phyloP scores from a whole-genome alignment of 2,113 vertebrate species.

The Muntiacus reevesi region DNA sequence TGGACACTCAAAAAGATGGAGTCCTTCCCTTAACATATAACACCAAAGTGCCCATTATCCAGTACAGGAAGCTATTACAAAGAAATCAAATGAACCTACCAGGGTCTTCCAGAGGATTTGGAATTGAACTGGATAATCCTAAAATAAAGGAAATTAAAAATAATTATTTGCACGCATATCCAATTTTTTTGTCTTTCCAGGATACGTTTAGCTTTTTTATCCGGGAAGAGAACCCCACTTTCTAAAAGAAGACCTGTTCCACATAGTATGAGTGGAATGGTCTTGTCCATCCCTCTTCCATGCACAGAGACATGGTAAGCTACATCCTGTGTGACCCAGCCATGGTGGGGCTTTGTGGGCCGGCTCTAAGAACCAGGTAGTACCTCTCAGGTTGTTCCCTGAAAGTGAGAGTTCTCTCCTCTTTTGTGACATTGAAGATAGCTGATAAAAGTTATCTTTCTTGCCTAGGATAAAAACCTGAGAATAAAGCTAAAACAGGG shows the following conservation, averaged over 20 bases:
- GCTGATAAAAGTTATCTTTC: not conserved
- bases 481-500: not conserved
- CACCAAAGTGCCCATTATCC: not conserved
- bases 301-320: not conserved
- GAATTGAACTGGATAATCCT: conserved; percentile 23
- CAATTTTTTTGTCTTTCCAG: not conserved
- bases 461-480: not conserved
- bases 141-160: not conserved
- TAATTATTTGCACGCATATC: not conserved
- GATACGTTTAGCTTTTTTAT: not conserved
- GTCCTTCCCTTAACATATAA: not conserved
- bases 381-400: not conserved
- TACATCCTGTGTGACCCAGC: not conserved
- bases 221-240: not conserved
- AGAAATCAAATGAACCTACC: not conserved
- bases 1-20: not conserved
- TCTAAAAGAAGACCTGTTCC: not conserved
- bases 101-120: conserved; percentile 40
- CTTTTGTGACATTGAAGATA: not conserved
- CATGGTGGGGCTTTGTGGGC: not conserved
- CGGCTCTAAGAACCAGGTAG: not conserved
- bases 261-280: not conserved
- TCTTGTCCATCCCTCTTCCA: not conserved
- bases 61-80: not conserved
- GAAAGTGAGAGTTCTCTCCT: not conserved